Evolutionary conservation across 2,888 invertebrate species (phyloP).

Genomic region (Agrotis exclamationis): DNA sequence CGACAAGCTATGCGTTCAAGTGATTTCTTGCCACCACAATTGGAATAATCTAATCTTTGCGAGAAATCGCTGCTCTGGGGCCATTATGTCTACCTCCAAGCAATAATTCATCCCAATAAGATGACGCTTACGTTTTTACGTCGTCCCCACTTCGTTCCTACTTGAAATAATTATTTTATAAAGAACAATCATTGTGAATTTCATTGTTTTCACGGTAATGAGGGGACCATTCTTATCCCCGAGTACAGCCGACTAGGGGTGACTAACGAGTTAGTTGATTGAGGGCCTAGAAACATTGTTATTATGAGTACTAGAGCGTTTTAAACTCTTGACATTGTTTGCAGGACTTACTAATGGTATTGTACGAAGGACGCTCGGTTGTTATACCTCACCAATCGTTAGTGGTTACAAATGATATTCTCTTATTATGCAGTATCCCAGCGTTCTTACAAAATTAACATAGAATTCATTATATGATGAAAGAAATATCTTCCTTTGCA

Average conservation of each 20-base stretch:
- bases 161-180: conserved; percentile 65
- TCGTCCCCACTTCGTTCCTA: conserved; percentile 42
- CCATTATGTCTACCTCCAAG: conserved; percentile 73
- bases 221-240: conserved; percentile 60
- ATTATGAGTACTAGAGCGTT: conserved; percentile 27
- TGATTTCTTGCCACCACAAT: conserved; percentile 78
- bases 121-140: conserved; percentile 59
- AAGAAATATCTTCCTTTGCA: not conserved
- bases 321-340: conserved; percentile 12
- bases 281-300: conserved; percentile 45
- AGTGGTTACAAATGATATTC: not conserved
- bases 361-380: not conserved
- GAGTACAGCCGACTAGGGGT: conserved; percentile 57
- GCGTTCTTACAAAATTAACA: not conserved
- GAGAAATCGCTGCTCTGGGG: conserved; percentile 73
- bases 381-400: not conserved
- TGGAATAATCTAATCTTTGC: conserved; percentile 79
- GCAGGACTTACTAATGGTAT: conserved; percentile 4
- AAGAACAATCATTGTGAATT: conserved; percentile 65
- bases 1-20: conserved; percentile 79
- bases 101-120: conserved; percentile 66
- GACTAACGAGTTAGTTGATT: conserved; percentile 64
- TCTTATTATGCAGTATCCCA: not conserved
- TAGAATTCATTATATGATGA: not conserved
- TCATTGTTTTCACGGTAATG: conserved; percentile 66